Evolutionary conservation across 2,888 invertebrate genomes (phyloP).

Genomic region (Norana najaformis): DNA sequence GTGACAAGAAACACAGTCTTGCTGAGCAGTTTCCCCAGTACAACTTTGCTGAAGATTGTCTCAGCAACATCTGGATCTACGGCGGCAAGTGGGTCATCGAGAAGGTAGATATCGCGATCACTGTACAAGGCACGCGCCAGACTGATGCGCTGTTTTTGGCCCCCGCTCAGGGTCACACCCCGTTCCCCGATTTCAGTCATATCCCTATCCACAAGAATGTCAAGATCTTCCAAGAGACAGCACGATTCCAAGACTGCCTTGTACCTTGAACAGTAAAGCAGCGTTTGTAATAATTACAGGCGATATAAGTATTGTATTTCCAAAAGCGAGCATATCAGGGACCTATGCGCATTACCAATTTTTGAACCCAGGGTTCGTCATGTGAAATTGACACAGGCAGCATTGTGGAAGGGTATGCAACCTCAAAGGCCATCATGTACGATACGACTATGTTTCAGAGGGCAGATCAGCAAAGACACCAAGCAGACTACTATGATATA

Average conservation of each 20-base stretch:
- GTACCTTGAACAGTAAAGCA: conserved; percentile 36
- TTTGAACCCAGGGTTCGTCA: no score
- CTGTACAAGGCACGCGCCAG: conserved; percentile 75
- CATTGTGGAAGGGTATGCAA: no score
- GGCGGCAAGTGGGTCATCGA: conserved; percentile 89
- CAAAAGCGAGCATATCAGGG: no score
- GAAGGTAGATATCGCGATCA: conserved; percentile 79
- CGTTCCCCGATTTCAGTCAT: conserved; percentile 83
- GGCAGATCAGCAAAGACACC: background rate
- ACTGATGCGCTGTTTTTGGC: conserved; percentile 82
- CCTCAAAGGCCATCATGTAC: no score
- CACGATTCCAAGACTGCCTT: conserved; percentile 36
- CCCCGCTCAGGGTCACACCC: conserved; percentile 82
- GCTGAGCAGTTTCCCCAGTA: conserved; percentile 32
- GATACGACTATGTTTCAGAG: no score
- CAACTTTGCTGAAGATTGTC: conserved; percentile 77
- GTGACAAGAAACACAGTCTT: conserved; percentile 41
- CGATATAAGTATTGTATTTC: no score
- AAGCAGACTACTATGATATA: background rate
- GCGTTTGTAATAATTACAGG: no score
- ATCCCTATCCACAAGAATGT: conserved; percentile 69
- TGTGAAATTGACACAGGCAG: no score
- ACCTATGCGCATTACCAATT: no score
- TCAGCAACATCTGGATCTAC: conserved; percentile 90
- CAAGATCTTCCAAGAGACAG: conserved; percentile 39